Conservation (phyloP, 2,113 vertebrate species). For the Cichladusa arquata region DNA sequence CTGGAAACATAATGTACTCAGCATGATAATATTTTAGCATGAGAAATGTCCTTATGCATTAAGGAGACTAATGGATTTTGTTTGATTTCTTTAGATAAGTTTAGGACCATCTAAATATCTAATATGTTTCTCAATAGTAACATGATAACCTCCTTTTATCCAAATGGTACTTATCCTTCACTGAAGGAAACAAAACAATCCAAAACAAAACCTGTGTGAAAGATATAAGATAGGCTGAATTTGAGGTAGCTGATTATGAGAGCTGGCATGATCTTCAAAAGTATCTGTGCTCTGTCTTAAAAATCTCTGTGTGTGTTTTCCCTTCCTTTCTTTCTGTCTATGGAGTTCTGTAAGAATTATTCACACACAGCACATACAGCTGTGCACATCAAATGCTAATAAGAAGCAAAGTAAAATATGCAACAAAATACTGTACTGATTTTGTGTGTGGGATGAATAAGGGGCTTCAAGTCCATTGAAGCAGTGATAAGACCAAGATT, state of each 20-base stretch:
- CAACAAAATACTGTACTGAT: not conserved
- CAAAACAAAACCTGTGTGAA: not conserved
- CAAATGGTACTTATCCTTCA: not conserved
- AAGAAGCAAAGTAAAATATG: not conserved
- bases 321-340: not conserved
- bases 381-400: not conserved
- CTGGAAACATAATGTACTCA: not conserved
- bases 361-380: not conserved
- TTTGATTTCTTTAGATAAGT: not conserved
- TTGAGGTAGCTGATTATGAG: not conserved
- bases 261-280: not conserved
- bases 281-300: not conserved
- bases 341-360: not conserved
- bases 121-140: not conserved
- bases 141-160: not conserved
- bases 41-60: not conserved
- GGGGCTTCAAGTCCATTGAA: conserved; percentile 26
- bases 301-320: not conserved
- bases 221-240: not conserved
- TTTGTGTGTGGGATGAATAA: not conserved
- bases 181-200: not conserved
- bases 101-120: not conserved
- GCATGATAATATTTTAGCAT: not conserved
- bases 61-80: not conserved
- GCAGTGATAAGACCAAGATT: conserved; percentile 55